Evolutionary conservation across 2,113 vertebrate genomes (phyloP), one percentile per base, ranked within the genome.

Genomic region (Phodopus roborovskii): DNA sequence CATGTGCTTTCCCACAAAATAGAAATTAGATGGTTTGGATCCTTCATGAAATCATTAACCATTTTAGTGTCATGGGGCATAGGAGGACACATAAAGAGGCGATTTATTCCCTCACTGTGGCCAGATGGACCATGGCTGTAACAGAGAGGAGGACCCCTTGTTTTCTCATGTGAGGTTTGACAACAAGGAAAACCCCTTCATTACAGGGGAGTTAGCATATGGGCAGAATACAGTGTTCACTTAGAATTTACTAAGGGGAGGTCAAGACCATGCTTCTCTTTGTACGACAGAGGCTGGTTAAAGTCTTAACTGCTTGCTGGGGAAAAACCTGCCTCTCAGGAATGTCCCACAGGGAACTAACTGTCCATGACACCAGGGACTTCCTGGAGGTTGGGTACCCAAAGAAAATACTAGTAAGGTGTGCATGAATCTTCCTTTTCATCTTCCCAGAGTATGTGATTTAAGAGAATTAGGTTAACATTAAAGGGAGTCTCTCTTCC

Each of bases 21-120:
- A 97, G 97, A 97, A 97, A 97, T 97, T 95, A 97, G 90, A 91
- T 94, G 96, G 96, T 88, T 97, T 86, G 62, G 73, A 93, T 86
- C 94, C 96, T 95, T 96, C 53, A 26, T 92, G 71, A 95, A 96
- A 92, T 92, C 68, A 95, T 96, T 97, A 97, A 96, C 97, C 88
- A 42, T 97, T 97, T 97, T 93, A 78, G 83, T 90, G 94, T 96
- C 90, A 56, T 0, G 2, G 92, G 94, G 77, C 88, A 83, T 15
- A 58, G 90, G 84, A 95, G 95, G 96, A 91, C 68, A 87, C 56
- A 17, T 15, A 26, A n/a, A 64, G 39, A 93, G 85, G 73, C 88
- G 42, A 36, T 64, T 92, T 94, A 88, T 45, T 90, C 96, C 68
- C 45, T 68, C 19, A 5, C 7, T 39, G 24, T 48, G 33, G 48